Evolutionary conservation across 2,113 vertebrate species (phyloP), one percentile per base, ranked within the genome.

Genomic region (Pelusios castaneus): DNA sequence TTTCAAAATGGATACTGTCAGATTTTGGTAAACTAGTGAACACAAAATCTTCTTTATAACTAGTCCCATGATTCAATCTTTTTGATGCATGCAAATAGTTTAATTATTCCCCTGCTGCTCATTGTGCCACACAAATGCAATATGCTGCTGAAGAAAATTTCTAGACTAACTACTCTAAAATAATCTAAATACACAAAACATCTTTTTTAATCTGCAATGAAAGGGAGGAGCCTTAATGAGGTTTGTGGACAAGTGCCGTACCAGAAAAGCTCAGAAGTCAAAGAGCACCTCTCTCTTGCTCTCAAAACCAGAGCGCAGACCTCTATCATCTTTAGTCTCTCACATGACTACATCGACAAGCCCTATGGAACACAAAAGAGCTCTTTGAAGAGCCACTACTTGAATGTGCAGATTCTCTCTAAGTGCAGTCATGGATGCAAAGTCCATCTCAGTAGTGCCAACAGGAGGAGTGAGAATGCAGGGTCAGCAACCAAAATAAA

Each of bases 181-280:
- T 89, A 29, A 12, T 41, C 55, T 16, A 12, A 85, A 82, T 11
- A 56, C 76, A 79, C 29, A 22, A 38, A 41, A 77, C 1, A 21
- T 2, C 22, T 41, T 58, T 34, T 38, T 77, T 38, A 56, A 87
- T 19, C 80, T 82, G 47, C n/a, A 51, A 0, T 0, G 4, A 0
- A 45, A 24, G 93, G 81, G 80, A 90, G 56, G 41, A 90, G 77
- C 27, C 41, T 92, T 83, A 70, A 38, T 27, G 52, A 17, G 77
- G 80, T 85, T 2, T 31, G 76, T 5, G 7, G 79, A 58, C 51
- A 22, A 3, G 22, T 51, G 82, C 0, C 1, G 78, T 38, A 41
- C 47, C 1, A 60, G 14, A 63, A 82, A 70, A 87, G 86, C 91
- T 80, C 58, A 90, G 45, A 86, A 88, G 55, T 25, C 12, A 80